A percentile compares a stretch with the other conserved stretches of the same genome.
These are phyloP conservation scores for Marisa cornuarietis DNA, from an alignment of 1,140 invertebrate genomes.

Conservation along the genomic window DNA sequence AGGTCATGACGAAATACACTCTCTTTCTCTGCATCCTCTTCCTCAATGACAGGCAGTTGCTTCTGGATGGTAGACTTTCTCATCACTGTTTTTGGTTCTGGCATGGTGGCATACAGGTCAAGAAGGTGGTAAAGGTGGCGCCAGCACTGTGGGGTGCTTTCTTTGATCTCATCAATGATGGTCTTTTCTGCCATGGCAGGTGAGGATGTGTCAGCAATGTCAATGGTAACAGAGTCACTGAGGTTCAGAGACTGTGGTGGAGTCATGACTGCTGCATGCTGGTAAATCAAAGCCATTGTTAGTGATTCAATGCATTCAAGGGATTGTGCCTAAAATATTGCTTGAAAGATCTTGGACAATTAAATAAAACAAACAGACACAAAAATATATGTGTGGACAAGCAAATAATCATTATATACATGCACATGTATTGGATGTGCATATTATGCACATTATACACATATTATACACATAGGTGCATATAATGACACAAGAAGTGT, in stretches of 20 bases:
- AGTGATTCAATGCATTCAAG: too few species aligned
- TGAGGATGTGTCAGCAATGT: conserved; percentile 63
- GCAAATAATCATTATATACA: too few species aligned
- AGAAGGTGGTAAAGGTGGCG: conserved; percentile 91
- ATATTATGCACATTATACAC: too few species aligned
- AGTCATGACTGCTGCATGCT: conserved; percentile 42
- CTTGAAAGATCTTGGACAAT: too few species aligned
- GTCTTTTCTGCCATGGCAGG: conserved; percentile 64
- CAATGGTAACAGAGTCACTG: conserved; percentile 64
- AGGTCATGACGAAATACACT: not conserved
- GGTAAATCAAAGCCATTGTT: too few species aligned
- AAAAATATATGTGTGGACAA: too few species aligned
- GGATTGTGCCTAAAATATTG: too few species aligned
- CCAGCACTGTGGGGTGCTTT: conserved; percentile 85
- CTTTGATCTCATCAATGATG: conserved; percentile 66
- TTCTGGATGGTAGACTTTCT: conserved; percentile 64
- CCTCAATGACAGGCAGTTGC: conserved; percentile 36
- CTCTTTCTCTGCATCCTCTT: conserved; percentile 43
- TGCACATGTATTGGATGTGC: too few species aligned
- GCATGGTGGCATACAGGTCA: conserved; percentile 92
- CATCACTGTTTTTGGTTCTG: conserved; percentile 90
- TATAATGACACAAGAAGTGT: too few species aligned
- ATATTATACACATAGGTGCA: too few species aligned
- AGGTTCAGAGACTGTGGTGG: conserved; percentile 58
- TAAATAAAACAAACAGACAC: too few species aligned